phyloP scores from a whole-genome alignment of 2,888 invertebrate genomes.

The Agrypnus murinus region DNA sequence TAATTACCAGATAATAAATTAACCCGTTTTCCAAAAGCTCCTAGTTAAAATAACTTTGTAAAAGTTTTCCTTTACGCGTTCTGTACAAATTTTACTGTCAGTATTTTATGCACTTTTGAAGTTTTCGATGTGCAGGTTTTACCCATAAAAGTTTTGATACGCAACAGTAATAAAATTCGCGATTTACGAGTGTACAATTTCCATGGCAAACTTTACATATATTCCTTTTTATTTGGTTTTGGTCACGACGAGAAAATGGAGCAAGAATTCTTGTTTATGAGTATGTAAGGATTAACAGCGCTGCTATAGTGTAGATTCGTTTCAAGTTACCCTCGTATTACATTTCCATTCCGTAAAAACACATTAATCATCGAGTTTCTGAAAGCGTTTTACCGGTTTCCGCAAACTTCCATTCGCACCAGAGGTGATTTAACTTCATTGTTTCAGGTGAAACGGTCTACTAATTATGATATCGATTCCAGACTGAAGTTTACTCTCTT shows the following conservation, averaged over 20 bases:
- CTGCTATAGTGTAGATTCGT: constrained; percentile 4
- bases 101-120: constrained; percentile 9
- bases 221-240: neutral
- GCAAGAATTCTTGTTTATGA: neutral
- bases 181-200: neutral
- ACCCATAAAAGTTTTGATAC: constrained; percentile 11
- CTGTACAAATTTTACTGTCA: constrained; percentile 3
- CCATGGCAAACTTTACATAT: neutral
- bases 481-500: neutral
- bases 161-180: neutral
- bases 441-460: constrained; percentile 19
- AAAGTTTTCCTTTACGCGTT: neutral
- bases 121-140: neutral
- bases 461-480: constrained; percentile 13
- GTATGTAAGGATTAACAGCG: constrained; percentile 21
- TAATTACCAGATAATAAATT: constrained; percentile 28
- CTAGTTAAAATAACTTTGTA: constrained; percentile 9
- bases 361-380: constrained; percentile 26
- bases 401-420: constrained; percentile 21
- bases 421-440: constrained; percentile 27
- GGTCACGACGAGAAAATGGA: neutral
- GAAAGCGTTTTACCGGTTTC: constrained; percentile 28
- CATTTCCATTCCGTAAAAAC: constrained; percentile 34
- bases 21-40: neutral
- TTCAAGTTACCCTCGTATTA: neutral